phyloP scores from a whole-genome alignment of 2,797 vertebrate species.

The Gila robusta region DNA sequence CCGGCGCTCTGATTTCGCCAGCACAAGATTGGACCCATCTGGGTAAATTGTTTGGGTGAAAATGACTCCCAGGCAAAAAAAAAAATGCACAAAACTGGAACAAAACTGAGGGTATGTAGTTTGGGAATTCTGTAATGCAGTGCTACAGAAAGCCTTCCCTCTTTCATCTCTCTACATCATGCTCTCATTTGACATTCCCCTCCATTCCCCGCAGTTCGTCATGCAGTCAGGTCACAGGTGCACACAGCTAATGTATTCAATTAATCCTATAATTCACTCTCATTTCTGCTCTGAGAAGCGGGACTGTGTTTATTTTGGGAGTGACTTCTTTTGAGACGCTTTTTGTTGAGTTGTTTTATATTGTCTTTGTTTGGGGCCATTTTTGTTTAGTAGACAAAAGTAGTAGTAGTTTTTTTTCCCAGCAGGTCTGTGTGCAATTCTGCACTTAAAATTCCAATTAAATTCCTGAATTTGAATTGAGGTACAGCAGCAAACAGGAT shows the following conservation, averaged over 20 bases:
- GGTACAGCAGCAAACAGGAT: not conserved
- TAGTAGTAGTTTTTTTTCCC: not conserved
- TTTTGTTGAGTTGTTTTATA: not conserved
- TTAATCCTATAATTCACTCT: slow-evolving; percentile 45
- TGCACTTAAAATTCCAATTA: not conserved
- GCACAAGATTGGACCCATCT: not conserved
- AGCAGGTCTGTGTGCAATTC: not conserved
- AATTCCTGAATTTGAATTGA: not conserved
- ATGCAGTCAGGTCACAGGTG: slow-evolving; percentile 50
- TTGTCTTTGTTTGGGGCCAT: not conserved
- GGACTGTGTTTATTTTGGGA: not conserved
- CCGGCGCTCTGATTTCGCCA: not conserved
- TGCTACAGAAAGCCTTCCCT: not conserved
- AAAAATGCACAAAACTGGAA: not conserved
- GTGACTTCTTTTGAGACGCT: not conserved
- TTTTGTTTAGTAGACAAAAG: not conserved
- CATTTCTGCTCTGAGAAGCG: slow-evolving; percentile 9
- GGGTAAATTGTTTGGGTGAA: not conserved
- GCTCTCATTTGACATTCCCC: slow-evolving; percentile 50
- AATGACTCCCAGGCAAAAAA: not conserved
- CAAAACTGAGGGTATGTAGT: slow-evolving; percentile 4
- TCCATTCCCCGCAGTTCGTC: slow-evolving; percentile 40
- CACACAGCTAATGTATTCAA: slow-evolving; percentile 53
- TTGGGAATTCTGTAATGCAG: slow-evolving; percentile 18
- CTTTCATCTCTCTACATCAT: slow-evolving; percentile 20